Evolutionary conservation across 2,113 vertebrate species (phyloP), one percentile per base, ranked within the genome.

Genomic region (Onychostruthus taczanowskii): DNA sequence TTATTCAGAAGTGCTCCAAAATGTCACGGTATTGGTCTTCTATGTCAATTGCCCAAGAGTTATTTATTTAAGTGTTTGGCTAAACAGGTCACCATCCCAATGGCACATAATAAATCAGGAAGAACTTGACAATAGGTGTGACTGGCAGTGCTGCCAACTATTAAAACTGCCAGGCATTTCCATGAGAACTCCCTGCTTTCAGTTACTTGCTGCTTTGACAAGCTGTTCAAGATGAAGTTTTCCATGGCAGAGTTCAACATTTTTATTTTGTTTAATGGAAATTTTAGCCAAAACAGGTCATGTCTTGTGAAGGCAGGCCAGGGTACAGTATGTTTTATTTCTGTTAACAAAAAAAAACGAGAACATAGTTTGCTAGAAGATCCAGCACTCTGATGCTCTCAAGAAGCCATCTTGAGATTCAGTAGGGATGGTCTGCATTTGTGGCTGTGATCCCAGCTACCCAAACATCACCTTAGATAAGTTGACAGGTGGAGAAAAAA

Each of bases 31-130:
- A 84, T 72, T 85, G 93, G 93, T 95, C 94, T 87, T 82, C 64
- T 93, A 44, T 89, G 89, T 91, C 91, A 95, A 76, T 62, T 93
- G 66, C 37, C 30, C 18, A 68, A 53, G 46, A 84, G 33, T 85
- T 90, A 95, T 94, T 93, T 96, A 95, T 95, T 87, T 62, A 82
- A 94, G 78, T 72, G 37, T 94, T 87, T 95, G 70, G 26, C 78
- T 79, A 91, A 94, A 84, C 83, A 91, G 84, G 56, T 84, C 80
- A 53, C 87, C 81, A 76, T 87, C 81, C 74, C 76, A 76, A 37
- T 55, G 70, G 63, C 87, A 94, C 62, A 35, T 73, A 91, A 91
- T 96, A 97, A 93, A 96, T 94, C 11, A 1, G 44, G 46, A 72
- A 80, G 53, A 78, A 83, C 87, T 93, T 93, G 81, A 89, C 66